Evolutionary conservation across 2,888 invertebrate species (phyloP).

Genomic region (Linnaemya tessellans): DNA sequence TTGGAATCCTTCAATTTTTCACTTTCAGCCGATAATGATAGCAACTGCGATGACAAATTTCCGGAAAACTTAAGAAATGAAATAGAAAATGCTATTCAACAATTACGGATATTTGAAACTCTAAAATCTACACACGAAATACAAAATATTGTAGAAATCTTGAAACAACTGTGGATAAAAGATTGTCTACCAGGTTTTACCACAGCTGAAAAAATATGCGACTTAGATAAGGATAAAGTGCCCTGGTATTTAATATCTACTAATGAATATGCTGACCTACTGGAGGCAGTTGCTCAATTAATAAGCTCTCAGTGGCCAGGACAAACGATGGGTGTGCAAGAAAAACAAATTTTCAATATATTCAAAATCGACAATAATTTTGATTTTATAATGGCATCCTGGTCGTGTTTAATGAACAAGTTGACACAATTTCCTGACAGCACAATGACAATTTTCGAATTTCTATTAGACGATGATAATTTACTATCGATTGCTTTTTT

Average conservation of each 20-base stretch:
- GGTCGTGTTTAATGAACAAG: constrained; percentile 74
- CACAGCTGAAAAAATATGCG: constrained; percentile 87
- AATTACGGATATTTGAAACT: constrained; percentile 76
- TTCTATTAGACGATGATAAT: constrained; percentile 77
- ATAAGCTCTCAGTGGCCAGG: constrained; percentile 86
- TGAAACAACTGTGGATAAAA: constrained; percentile 78
- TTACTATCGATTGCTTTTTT: constrained; percentile 77
- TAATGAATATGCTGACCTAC: constrained; percentile 84
- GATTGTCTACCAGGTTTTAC: constrained; percentile 83
- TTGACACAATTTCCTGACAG: constrained; percentile 72
- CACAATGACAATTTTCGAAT: constrained; percentile 73
- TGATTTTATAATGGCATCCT: constrained; percentile 77
- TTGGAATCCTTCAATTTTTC: constrained; percentile 82
- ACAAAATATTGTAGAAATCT: constrained; percentile 76
- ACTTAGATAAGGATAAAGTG: constrained; percentile 83
- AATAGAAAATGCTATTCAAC: constrained; percentile 74
- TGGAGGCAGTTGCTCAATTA: constrained; percentile 84
- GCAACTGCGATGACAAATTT: constrained; percentile 56
- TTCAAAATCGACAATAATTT: constrained; percentile 80
- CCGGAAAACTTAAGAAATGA: constrained; percentile 72
- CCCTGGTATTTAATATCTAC: constrained; percentile 83
- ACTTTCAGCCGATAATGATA: constrained; percentile 78
- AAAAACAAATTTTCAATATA: constrained; percentile 76
- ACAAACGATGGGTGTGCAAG: constrained; percentile 26
- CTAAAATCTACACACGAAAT: constrained; percentile 82